A percentile compares a stretch with the other conserved stretches of the same genome.
These are phyloP conservation scores for Drosophila paulistorum DNA, from an alignment of 1,140 invertebrate genomes.

Conservation along the genomic window DNA sequence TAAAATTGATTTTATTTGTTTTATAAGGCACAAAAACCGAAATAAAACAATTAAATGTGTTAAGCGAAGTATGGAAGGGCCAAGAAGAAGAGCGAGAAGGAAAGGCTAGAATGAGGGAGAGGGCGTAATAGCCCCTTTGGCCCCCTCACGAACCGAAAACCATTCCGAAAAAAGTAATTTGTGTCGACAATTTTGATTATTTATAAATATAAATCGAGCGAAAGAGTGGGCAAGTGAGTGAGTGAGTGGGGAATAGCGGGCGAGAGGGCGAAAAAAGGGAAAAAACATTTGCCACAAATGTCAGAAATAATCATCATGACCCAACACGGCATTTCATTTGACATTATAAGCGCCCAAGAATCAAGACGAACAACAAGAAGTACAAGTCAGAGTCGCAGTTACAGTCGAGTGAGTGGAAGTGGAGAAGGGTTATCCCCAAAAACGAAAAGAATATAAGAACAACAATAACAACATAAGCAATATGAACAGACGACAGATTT, in stretches of 20 bases:
- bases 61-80: not conserved
- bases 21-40: constrained; percentile 37
- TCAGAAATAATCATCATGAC: constrained; percentile 78
- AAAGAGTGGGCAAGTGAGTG: not conserved
- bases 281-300: constrained; percentile 77
- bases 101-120: not conserved
- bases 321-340: constrained; percentile 75
- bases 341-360: constrained; percentile 51
- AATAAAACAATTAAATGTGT: constrained; percentile 74
- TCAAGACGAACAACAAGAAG: constrained; percentile 9
- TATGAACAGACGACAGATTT: constrained; percentile 12
- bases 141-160: not conserved
- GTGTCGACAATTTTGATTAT: constrained; percentile 60
- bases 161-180: constrained; percentile 12
- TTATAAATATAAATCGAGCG: constrained; percentile 63
- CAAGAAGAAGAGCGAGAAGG: not conserved
- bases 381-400: not conserved
- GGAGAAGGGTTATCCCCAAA: constrained; percentile 15
- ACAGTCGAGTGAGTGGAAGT: not conserved
- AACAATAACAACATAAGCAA: not conserved
- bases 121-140: not conserved
- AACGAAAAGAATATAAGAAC: too few species aligned
- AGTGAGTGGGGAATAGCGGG: not conserved
- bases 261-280: not conserved
- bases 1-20: constrained; percentile 72